Percentiles rank a stretch among this genome's conserved stretches.
These are phyloP conservation scores for Gryon sp. DNA, from an alignment of 1,140 invertebrate genomes.

Conservation along the genomic window DNA sequence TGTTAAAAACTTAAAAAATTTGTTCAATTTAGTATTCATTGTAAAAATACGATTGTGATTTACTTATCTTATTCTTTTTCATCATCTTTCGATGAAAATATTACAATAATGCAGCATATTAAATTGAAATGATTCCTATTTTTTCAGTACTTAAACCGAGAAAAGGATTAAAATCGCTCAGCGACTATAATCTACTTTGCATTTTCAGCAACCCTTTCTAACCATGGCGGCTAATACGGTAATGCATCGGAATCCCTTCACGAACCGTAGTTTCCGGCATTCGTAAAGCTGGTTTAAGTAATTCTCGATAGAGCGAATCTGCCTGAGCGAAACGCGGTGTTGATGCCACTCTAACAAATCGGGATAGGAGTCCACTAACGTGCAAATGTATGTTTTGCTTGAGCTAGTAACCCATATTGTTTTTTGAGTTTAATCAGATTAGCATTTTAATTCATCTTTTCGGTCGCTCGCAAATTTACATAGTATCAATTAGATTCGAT, in stretches of 20 bases:
- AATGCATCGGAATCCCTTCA: slow-evolving; percentile 78
- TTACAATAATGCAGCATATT: slow-evolving; percentile 33
- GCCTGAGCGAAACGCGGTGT: slow-evolving; percentile 50
- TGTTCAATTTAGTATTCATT: too few relatives aligned
- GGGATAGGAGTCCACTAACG: slow-evolving; percentile 35
- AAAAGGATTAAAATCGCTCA: slow-evolving; percentile 72
- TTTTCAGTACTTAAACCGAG: slow-evolving; percentile 37
- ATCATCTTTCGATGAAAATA: too few relatives aligned
- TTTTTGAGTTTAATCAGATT: slow-evolving; percentile 53
- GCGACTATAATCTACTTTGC: slow-evolving; percentile 76
- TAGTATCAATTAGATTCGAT: too few relatives aligned
- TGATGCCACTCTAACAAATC: slow-evolving; percentile 55
- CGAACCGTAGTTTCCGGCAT: slow-evolving; percentile 72
- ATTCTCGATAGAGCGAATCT: slow-evolving; percentile 76
- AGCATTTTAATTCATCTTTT: slow-evolving; percentile 23
- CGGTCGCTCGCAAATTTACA: too few relatives aligned
- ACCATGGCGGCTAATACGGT: slow-evolving; percentile 77
- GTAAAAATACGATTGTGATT: too few relatives aligned
- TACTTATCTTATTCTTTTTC: too few relatives aligned
- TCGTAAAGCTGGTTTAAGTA: slow-evolving; percentile 79
- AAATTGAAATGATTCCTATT: slow-evolving; percentile 36
- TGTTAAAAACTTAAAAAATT: too few relatives aligned
- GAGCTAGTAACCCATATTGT: slow-evolving; percentile 59
- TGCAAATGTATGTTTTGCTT: slow-evolving; percentile 53
- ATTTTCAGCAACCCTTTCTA: slow-evolving; percentile 77